Evolutionary conservation across 1,140 invertebrate species (phyloP).

Genomic region (Cheumatopsyche charites): DNA sequence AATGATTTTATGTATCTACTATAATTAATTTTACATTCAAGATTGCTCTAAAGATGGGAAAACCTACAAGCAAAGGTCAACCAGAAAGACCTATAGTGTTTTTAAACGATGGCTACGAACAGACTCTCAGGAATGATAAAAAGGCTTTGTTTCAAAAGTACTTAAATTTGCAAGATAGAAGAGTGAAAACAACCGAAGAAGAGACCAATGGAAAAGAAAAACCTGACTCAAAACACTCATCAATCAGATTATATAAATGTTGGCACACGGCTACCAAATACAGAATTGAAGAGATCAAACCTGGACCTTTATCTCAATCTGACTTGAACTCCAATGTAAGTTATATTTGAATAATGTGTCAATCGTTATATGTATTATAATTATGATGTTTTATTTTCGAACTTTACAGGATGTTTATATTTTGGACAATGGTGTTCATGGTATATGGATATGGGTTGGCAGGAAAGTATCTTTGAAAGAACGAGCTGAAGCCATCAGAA

Average conservation of each 20-base stretch:
- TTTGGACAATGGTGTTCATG: conserved; percentile 82
- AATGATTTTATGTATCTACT: background rate
- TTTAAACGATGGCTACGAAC: conserved; percentile 86
- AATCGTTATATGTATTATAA: background rate
- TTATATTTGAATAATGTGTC: conserved; percentile 25
- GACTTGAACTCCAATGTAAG: conserved; percentile 80
- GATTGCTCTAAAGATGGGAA: conserved; percentile 45
- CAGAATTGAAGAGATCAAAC: conserved; percentile 86
- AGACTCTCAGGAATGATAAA: conserved; percentile 69
- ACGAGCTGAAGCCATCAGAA: conserved; percentile 79
- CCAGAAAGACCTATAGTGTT: conserved; percentile 67
- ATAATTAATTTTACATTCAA: conserved; percentile 12
- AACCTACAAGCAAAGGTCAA: conserved; percentile 39
- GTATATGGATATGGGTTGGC: conserved; percentile 94
- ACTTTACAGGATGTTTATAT: conserved; percentile 82
- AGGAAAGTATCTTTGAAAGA: conserved; percentile 72
- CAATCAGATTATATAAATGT: conserved; percentile 73
- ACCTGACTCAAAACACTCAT: conserved; percentile 55
- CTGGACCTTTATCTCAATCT: conserved; percentile 76
- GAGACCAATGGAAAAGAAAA: conserved; percentile 52
- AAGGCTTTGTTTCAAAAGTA: conserved; percentile 71
- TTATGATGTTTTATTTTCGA: conserved; percentile 1
- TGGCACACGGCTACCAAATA: conserved; percentile 81
- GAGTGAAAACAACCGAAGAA: conserved; percentile 64
- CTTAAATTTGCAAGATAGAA: conserved; percentile 69